Percentiles rank a stretch among this genome's conserved stretches.
phyloP scores from a whole-genome alignment of 2,888 invertebrate species.

The Melipona bicolor region DNA sequence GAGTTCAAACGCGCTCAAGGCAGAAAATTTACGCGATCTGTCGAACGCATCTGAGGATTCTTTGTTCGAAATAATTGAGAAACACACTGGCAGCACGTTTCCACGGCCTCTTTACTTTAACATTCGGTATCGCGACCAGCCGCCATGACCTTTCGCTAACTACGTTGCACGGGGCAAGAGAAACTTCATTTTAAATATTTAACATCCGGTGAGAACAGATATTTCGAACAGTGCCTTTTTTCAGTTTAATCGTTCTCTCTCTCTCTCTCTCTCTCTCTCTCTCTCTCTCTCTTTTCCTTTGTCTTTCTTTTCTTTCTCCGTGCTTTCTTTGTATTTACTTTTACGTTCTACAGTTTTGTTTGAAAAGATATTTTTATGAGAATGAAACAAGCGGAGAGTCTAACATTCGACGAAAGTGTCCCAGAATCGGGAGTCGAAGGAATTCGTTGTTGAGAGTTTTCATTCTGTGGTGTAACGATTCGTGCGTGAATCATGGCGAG shows the following conservation, averaged over 20 bases:
- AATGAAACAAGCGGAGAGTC: too few relatives aligned
- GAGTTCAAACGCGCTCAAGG: neutral
- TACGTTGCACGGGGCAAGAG: conserved; percentile 8
- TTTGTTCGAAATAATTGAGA: conserved; percentile 56
- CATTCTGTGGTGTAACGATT: neutral
- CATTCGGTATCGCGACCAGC: conserved; percentile 29
- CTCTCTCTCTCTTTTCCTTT: neutral
- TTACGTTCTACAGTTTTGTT: neutral
- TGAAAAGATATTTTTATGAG: neutral
- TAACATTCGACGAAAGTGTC: neutral
- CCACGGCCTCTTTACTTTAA: conserved; percentile 44
- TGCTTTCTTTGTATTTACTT: neutral
- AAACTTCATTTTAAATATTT: conserved; percentile 37
- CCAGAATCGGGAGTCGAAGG: neutral
- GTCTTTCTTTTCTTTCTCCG: neutral
- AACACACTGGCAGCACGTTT: conserved; percentile 45
- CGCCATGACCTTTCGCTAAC: conserved; percentile 5
- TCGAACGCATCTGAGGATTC: conserved; percentile 3
- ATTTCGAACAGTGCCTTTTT: neutral
- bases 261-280: too few relatives aligned
- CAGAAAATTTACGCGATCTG: conserved; percentile 34
- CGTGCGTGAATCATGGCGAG: neutral
- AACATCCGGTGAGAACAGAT: conserved; percentile 18
- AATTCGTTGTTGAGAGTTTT: neutral
- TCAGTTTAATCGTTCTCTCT: neutral